These are phyloP conservation scores for Gymnobelideus leadbeateri DNA, from an alignment of 2,113 vertebrate species.

Conservation along the genomic window DNA sequence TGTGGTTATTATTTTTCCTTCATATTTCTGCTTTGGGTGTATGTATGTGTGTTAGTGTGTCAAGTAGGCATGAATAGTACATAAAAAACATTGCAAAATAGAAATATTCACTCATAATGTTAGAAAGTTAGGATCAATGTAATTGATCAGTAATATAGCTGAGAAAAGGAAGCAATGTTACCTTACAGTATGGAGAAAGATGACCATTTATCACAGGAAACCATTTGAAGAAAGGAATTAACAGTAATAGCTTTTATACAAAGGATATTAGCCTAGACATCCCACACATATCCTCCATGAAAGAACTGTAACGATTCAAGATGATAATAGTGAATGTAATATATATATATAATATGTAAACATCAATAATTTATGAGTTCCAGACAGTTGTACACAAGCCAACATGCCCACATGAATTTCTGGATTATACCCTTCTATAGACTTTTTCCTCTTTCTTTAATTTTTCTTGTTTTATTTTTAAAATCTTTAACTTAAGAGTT, in stretches of 20 bases:
- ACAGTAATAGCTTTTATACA: background rate
- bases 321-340: background rate
- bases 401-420: background rate
- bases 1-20: constrained; percentile 28
- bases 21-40: background rate
- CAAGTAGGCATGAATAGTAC: constrained; percentile 54
- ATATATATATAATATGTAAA: background rate
- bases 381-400: background rate
- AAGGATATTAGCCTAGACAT: background rate
- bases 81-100: constrained; percentile 47
- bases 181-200: background rate
- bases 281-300: background rate
- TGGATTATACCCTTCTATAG: background rate
- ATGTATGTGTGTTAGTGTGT: too few relatives aligned
- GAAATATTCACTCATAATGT: constrained; percentile 55
- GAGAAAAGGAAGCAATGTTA: background rate
- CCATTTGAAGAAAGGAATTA: background rate
- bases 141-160: constrained; percentile 38
- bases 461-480: background rate
- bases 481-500: background rate
- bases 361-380: background rate
- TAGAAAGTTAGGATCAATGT: constrained; percentile 47
- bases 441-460: background rate
- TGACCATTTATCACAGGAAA: background rate
- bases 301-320: background rate